phyloP scores from a whole-genome alignment of 2,113 vertebrate species.

The Tricholaema leucomelas region DNA sequence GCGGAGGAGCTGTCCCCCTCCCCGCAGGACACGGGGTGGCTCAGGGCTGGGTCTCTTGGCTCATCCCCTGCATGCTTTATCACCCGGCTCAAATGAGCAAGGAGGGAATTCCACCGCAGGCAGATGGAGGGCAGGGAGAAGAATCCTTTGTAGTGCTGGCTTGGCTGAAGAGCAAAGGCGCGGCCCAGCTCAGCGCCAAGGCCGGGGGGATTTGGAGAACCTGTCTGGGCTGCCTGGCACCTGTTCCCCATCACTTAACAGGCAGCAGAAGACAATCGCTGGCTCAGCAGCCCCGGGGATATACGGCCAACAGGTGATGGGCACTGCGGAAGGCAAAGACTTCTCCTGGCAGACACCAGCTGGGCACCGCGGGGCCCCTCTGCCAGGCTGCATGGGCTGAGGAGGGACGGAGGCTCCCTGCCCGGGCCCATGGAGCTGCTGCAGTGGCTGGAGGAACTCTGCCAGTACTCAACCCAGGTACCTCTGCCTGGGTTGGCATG shows the following conservation, averaged over 20 bases:
- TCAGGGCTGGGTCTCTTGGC: not conserved
- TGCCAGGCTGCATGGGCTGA: accelerated
- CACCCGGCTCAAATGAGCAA: conserved; percentile 36
- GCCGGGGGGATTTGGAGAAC: conserved; percentile 53
- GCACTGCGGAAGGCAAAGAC: not conserved
- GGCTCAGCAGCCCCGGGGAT: conserved; percentile 47
- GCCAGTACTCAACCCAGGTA: too few relatives aligned
- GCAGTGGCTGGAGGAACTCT: not conserved
- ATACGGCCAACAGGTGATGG: conserved; percentile 52
- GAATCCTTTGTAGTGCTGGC: conserved; percentile 60
- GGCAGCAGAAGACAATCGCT: conserved; percentile 54
- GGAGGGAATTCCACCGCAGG: conserved; percentile 48
- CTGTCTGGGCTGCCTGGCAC: conserved; percentile 53
- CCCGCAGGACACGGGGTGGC: not conserved
- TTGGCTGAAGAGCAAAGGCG: conserved; percentile 52
- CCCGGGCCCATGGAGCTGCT: not conserved
- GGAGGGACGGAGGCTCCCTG: not conserved
- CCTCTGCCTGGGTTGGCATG: not conserved
- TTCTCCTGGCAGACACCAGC: not conserved
- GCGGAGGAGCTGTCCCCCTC: not conserved
- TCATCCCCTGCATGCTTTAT: not conserved
- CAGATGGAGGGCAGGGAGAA: conserved; percentile 38
- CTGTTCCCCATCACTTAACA: conserved; percentile 55
- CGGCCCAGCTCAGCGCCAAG: not conserved
- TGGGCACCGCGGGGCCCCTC: not conserved